Base-by-base conservation (phyloP, 2,888 invertebrate genomes). In the Hydraecia micacea region DNA sequence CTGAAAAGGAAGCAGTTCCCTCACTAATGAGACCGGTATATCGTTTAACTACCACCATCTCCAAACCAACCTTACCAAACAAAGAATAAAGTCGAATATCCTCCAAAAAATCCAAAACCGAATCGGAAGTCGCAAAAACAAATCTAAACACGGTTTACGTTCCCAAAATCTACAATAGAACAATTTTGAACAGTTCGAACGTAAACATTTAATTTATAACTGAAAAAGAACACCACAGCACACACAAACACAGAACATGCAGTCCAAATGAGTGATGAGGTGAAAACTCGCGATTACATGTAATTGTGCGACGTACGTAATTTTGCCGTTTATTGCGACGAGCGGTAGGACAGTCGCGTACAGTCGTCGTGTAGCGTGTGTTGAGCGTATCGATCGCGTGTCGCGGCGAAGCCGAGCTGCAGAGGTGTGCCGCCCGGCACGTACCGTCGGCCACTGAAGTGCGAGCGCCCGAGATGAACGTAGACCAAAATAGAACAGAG, bases 401-500 rank as follows among this genome's bases (percentile, higher is more conserved):
- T 73, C 79, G 84, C 76, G 76, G 77, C 87, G 86, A 86, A 81
- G 77, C 78, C 55, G 77, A 77, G 77, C 81, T 78, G 88, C 86
- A 84, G 88, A 90, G 89, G 91, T 93, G 93, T 93, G 93, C 90
- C 90, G 89, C 91, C 91, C 91, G 91, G 93, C 95, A 91, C 94
- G 93, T 88, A 90, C 92, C 90, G 92, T 89, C 92, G 94, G 93
- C 94, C 94, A 96, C 96, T 96, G 94, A 92, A 90, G 90, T 88
- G 84, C 81, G 88, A 81, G 70, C 83, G 84, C 75, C 81, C 79
- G 87, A 89, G 89, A 88, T 89, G 85, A 86, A 75, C 90, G 91
- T 86, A 91, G 91, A 93, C 63, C 84, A 86, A 82, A 83, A 84
- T 81, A 69, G 84, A 73, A 86, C 87, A 91, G 91, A 92, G 55